Conservation (phyloP, 2,888 invertebrate genomes). For the Brenthis daphne region DNA sequence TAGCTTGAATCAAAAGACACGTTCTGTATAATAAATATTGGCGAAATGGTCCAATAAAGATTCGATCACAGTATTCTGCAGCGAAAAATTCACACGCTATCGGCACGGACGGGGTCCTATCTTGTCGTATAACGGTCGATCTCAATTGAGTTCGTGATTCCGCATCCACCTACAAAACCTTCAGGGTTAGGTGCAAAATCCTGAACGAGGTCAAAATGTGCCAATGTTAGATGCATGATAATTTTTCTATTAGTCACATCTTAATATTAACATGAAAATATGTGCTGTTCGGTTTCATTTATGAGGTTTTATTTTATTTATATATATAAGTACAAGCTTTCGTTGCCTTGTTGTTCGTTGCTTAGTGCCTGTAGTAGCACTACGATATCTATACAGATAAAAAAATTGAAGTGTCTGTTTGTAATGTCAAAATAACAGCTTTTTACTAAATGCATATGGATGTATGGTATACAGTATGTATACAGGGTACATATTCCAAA, state of each 20-base stretch:
- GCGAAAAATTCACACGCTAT: constrained; percentile 34
- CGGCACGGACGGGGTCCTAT: constrained; percentile 31
- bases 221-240: constrained; percentile 21
- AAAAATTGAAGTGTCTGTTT: too few species aligned
- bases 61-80: constrained; percentile 27
- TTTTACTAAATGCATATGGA: too few species aligned
- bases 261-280: neutral
- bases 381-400: too few species aligned
- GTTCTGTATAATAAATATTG: constrained; percentile 31
- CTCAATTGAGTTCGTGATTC: constrained; percentile 64
- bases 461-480: too few species aligned
- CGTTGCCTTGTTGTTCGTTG: too few species aligned
- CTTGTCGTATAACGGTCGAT: constrained; percentile 39
- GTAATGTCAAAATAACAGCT: too few species aligned
- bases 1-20: constrained; percentile 18
- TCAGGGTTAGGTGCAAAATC: constrained; percentile 35
- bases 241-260: neutral
- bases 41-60: constrained; percentile 25
- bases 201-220: constrained; percentile 14
- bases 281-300: neutral
- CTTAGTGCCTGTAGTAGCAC: too few species aligned
- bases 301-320: neutral
- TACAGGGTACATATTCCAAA: too few species aligned
- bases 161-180: constrained; percentile 47
- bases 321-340: neutral